Evolutionary conservation across 2,797 vertebrate genomes (phyloP).

Genomic region (Morus bassanus): DNA sequence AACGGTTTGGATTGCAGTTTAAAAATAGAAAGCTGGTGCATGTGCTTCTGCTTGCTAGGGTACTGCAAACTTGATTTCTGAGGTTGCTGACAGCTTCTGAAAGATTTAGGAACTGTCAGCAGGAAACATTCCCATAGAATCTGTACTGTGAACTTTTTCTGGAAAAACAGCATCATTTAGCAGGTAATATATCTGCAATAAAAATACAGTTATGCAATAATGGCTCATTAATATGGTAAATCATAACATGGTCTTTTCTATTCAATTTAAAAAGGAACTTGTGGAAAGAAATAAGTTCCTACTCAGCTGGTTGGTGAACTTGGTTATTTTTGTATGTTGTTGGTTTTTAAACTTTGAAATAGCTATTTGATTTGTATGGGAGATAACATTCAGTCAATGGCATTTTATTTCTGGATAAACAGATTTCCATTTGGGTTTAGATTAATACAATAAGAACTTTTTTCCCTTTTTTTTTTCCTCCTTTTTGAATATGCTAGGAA

Average conservation of each 20-base stretch:
- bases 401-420: conserved; percentile 73
- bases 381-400: conserved; percentile 65
- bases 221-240: conserved; percentile 76
- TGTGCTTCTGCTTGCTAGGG: conserved; percentile 64
- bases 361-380: conserved; percentile 62
- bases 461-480: neutral
- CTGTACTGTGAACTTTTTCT: conserved; percentile 58
- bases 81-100: conserved; percentile 78
- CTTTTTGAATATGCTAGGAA: conserved; percentile 47
- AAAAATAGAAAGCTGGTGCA: conserved; percentile 72
- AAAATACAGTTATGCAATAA: conserved; percentile 79
- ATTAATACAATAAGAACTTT: conserved; percentile 57
- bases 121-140: conserved; percentile 73
- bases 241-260: conserved; percentile 70
- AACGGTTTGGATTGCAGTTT: conserved; percentile 66
- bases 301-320: conserved; percentile 30
- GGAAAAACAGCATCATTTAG: conserved; percentile 70
- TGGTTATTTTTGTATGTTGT: conserved; percentile 7
- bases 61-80: conserved; percentile 78
- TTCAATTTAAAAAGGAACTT: conserved; percentile 68
- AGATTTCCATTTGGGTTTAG: conserved; percentile 65
- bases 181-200: conserved; percentile 77
- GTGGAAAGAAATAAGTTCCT: conserved; percentile 64
- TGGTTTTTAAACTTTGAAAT: conserved; percentile 62
- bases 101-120: conserved; percentile 79